Conservation (phyloP, 23 tunicate species). For the Botrylloides violaceus region DNA sequence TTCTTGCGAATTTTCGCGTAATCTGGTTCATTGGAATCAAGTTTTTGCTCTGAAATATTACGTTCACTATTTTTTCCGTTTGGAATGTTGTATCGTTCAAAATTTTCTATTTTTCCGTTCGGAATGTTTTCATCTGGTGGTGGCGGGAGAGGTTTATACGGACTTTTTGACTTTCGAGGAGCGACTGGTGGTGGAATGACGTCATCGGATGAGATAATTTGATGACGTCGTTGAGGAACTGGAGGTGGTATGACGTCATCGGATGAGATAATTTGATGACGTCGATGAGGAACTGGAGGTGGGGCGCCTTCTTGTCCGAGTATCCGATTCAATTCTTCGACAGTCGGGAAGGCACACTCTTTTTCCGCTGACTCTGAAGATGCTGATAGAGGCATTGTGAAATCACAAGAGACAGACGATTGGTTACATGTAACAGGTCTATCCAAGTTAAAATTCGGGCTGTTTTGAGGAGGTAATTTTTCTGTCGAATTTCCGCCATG, state of each 20-base stretch:
- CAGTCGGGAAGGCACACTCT: constrained; percentile 8
- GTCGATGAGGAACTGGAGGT: neutral
- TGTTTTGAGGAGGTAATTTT: neutral
- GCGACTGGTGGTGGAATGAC: neutral
- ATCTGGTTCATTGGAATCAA: neutral
- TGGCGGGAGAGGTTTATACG: neutral
- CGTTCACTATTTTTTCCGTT: neutral
- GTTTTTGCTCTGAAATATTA: neutral
- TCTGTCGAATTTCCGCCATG: neutral
- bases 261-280: neutral
- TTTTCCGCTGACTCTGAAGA: neutral
- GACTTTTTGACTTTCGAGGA: neutral
- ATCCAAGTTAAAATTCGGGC: no score
- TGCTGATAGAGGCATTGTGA: neutral
- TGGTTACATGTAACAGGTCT: neutral
- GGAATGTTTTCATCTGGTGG: neutral
- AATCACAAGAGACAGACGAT: neutral
- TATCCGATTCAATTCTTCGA: constrained; percentile 8
- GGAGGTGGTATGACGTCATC: constrained; percentile 2
- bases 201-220: neutral
- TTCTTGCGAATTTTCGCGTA: constrained; percentile 1
- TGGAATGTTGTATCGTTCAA: neutral
- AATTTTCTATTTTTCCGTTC: neutral
- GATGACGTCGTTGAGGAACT: neutral
- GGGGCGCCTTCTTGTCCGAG: neutral